Conservation (phyloP, 2,888 invertebrate species). For the Brenthis hecate region DNA sequence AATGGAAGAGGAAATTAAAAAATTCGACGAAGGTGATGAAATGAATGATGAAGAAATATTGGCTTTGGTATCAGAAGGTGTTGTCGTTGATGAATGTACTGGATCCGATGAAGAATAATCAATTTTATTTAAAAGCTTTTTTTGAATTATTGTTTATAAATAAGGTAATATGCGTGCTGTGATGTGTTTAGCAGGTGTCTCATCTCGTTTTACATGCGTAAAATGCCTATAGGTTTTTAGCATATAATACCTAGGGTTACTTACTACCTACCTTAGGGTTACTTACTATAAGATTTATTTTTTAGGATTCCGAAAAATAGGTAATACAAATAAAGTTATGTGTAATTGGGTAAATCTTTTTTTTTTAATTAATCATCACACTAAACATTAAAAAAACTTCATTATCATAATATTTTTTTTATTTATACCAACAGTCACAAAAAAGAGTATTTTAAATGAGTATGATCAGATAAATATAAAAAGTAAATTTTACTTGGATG, state of each 20-base stretch:
- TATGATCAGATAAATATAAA: slow-evolving; percentile 44
- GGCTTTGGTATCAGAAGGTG: slow-evolving; percentile 64
- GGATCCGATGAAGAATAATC: slow-evolving; percentile 59
- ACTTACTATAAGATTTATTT: too few species aligned
- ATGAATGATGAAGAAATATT: slow-evolving; percentile 66
- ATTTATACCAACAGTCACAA: not conserved
- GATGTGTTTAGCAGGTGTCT: too few species aligned
- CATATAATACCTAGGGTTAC: too few species aligned
- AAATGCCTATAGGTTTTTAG: too few species aligned
- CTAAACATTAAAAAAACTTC: not conserved
- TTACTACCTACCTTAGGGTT: too few species aligned
- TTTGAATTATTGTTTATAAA: not conserved
- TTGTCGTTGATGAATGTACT: slow-evolving; percentile 67
- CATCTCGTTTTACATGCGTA: too few species aligned
- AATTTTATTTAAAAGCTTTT: not conserved
- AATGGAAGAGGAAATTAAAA: slow-evolving; percentile 22
- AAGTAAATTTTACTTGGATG: slow-evolving; percentile 23
- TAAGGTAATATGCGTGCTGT: not conserved
- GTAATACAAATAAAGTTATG: too few species aligned
- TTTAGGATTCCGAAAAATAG: too few species aligned
- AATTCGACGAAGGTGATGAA: slow-evolving; percentile 53
- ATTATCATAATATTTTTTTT: not conserved
- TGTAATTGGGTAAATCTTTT: too few species aligned
- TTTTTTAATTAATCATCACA: too few species aligned
- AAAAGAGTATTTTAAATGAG: slow-evolving; percentile 6